A percentile compares a stretch with the other conserved stretches of the same genome.
These are phyloP conservation scores for Pangasianodon hypophthalmus DNA, from an alignment of 2,113 vertebrate genomes.

Conservation along the genomic window DNA sequence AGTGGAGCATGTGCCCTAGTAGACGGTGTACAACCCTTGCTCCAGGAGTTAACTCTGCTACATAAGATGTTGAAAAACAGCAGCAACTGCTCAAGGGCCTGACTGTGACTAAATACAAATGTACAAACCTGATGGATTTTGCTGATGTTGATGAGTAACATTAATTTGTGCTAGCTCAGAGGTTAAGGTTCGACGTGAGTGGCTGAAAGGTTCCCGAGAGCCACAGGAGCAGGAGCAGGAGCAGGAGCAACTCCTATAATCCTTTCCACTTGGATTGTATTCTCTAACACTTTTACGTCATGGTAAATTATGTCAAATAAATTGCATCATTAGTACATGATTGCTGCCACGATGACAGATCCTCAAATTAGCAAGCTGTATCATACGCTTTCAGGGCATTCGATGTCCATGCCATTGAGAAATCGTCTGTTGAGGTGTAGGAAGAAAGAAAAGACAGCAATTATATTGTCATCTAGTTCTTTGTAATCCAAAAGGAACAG, in stretches of 20 bases:
- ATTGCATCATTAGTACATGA: neutral
- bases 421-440: neutral
- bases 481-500: neutral
- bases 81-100: neutral
- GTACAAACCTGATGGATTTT: constrained; percentile 4
- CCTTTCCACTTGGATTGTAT: neutral
- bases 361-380: neutral
- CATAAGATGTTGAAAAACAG: neutral
- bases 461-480: neutral
- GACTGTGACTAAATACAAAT: neutral
- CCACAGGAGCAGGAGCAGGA: neutral
- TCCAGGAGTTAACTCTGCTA: neutral
- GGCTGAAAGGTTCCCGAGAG: neutral
- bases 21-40: neutral
- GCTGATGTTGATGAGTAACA: neutral
- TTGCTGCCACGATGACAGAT: neutral
- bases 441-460: neutral
- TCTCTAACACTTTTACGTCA: neutral
- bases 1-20: neutral
- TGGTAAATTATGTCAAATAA: neutral
- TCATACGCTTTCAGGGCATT: neutral
- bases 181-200: no score
- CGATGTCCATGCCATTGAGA: neutral
- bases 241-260: neutral
- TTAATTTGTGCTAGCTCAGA: neutral